Base-by-base conservation (phyloP, 37 sponge, comb jelly and placozoan genomes). In the Corticium candelabrum region DNA sequence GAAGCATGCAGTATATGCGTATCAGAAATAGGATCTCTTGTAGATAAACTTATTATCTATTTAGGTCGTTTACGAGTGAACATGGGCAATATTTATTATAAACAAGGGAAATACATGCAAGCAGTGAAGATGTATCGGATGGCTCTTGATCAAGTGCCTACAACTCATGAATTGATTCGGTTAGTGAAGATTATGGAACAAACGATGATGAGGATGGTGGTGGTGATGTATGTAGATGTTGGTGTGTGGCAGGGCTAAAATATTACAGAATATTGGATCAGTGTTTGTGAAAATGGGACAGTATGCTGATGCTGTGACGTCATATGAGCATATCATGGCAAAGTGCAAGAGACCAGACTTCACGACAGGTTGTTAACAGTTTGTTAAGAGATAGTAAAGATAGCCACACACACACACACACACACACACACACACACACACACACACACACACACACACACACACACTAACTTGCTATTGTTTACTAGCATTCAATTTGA, bases 111-210 rank as follows among this genome's bases (percentile, higher is more conserved):
- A 76, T 91, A 93, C 78, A 84, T 86, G 30, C 90, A 91, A 69
- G 94, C 94, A n/a, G 86, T 97, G 72, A 94, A 92, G 83, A 93
- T 90, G 91, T 97, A 97, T 72, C 78, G 94, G 1, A 94, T 94
- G 92, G 99, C 99, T 34, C 79, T 97, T 81, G 99, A 97, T 38
- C 94, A 91, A 78, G 89, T 94, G 32, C 84, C 79, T 31, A 87
- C 94, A 37, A 68, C 77, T 7, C 90, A 94, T 82, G 84, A 81
- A 32, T 37, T 40, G 41, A 79, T 94, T 67, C 84, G 91, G 88
- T 80, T 37, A 39, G 68, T 15, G 11, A 43, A 11, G 11, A 43
- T 11, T 43, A 11, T 15, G 4, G 56, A 43, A 15, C n/a, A 70
- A 32, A 4, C 29, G 4, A 15, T 33, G 37, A 50, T 11, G 62